These are phyloP conservation scores for Apodemia zela DNA, from an alignment of 2,888 invertebrate genomes.

Conservation along the genomic window DNA sequence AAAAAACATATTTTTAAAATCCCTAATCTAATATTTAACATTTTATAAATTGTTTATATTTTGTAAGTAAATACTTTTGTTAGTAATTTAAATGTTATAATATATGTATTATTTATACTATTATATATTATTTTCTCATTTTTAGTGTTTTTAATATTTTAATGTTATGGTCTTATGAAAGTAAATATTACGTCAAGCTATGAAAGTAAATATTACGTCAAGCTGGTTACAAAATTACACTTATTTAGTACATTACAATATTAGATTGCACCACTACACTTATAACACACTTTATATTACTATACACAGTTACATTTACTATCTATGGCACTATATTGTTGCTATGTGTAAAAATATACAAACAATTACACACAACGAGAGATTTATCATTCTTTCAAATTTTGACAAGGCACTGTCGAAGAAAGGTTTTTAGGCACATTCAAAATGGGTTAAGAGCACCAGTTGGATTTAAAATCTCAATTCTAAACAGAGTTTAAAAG, in stretches of 20 bases:
- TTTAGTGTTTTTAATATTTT: neutral
- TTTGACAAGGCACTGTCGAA: conserved; percentile 9
- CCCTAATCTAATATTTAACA: neutral
- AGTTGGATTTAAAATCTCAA: conserved; percentile 5
- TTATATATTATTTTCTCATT: neutral
- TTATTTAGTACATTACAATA: conserved; percentile 6
- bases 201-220: conserved; percentile 3
- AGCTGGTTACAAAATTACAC: neutral
- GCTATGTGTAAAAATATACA: conserved; percentile 3
- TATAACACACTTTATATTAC: conserved; percentile 10
- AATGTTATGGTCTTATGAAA: conserved; percentile 6
- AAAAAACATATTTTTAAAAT: too few species aligned
- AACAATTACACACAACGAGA: neutral
- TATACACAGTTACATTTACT: conserved; percentile 6
- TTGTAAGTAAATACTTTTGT: neutral
- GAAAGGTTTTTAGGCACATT: conserved; percentile 1
- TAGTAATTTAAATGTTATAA: neutral
- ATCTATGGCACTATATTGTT: conserved; percentile 1
- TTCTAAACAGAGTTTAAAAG: neutral
- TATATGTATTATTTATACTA: neutral
- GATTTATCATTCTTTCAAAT: neutral
- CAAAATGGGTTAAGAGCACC: neutral
- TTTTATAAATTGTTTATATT: neutral
- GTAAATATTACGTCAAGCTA: neutral
- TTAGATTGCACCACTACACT: conserved; percentile 13